Percentiles rank a stretch among this genome's conserved stretches.
Evolutionary conservation across 1,140 invertebrate species (phyloP).

Genomic region (Thalassaphorura encarpata): DNA sequence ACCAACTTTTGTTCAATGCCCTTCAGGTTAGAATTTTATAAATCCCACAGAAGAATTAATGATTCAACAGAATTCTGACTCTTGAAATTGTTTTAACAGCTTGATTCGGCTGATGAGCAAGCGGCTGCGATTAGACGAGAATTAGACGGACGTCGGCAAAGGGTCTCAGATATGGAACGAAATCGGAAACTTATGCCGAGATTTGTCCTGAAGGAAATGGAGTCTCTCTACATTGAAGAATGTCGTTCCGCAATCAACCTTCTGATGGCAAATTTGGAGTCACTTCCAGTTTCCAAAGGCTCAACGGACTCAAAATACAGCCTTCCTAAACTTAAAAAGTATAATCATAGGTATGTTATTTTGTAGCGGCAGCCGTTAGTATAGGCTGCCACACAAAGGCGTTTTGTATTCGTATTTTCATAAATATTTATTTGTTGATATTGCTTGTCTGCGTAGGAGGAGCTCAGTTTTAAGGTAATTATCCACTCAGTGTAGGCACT

Average conservation of each 20-base stretch:
- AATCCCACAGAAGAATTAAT: conserved; percentile 6
- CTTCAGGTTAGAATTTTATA: conserved; percentile 63
- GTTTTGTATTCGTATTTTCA: conserved; percentile 2
- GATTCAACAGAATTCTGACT: neutral
- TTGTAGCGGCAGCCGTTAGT: conserved; percentile 6
- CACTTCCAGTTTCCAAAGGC: conserved; percentile 93
- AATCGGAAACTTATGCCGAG: conserved; percentile 96
- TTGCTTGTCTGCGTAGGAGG: conserved; percentile 28
- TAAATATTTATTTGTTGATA: conserved; percentile 14
- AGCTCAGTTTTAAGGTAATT: conserved; percentile 34
- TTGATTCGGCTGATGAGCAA: conserved; percentile 99
- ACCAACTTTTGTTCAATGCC: conserved; percentile 97
- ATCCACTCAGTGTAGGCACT: conserved; percentile 5
- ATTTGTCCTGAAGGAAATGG: conserved; percentile 99
- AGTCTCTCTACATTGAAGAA: conserved; percentile 97
- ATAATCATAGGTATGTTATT: conserved; percentile 75
- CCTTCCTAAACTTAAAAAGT: conserved; percentile 86
- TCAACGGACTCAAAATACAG: conserved; percentile 96
- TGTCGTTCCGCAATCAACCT: conserved; percentile 94
- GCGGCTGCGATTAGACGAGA: conserved; percentile 97
- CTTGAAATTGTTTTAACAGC: conserved; percentile 45
- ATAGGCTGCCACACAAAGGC: neutral
- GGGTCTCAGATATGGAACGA: conserved; percentile 93
- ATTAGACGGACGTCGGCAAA: conserved; percentile 92
- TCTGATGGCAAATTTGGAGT: conserved; percentile 97